Base-by-base conservation (phyloP, 2,113 vertebrate genomes). In the Callopanchax toddi region DNA sequence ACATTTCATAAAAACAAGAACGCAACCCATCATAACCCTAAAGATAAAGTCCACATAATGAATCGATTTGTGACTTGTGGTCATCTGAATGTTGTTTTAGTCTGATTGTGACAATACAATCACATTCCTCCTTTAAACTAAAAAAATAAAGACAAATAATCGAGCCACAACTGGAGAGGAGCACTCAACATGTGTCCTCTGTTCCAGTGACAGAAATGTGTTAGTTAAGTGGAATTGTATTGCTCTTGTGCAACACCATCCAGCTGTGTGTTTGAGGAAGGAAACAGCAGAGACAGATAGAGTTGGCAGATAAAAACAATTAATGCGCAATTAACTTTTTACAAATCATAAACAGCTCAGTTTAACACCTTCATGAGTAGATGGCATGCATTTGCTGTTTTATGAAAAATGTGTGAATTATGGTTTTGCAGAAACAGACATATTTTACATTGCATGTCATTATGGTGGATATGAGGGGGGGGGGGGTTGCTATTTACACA, bases 211-310 rank as follows among this genome's bases (percentile, higher is more conserved):
- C 26, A 12, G 20, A 6, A 45, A 56, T 13, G 26, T 43, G 17
- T 22, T 5, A 44, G 2, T 40, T 58, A 46, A 54, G 2, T 43
- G 26, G 3, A 25, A 43, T 44, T 37, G 44, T 3, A 39, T 9
- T 11, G 10, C 40, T 13, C 52, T 78, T 60, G 32, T 17, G 44
- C 67, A 76, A 76, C 59, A 48, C 26, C 16, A 22, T 66, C 26
- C 2, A 9, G 6, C 21, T 71, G 55, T 50, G 17, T 17, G 22
- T 67, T 74, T 58, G 69, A 84, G 83, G 82, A 85, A 85, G 84
- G 73, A 85, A 85, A 59, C 20, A 1, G 5, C 16, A 64, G 55
- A 32, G 26, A 50, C n/a, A 29, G 45, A 78, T 53, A 80, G 48
- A 78, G 62, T 16, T 48, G 15, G 20, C 22, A 32, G 58, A 66